Base-by-base conservation (phyloP, 92 coral and sea anemone species). In the Blastomussa wellsi region DNA sequence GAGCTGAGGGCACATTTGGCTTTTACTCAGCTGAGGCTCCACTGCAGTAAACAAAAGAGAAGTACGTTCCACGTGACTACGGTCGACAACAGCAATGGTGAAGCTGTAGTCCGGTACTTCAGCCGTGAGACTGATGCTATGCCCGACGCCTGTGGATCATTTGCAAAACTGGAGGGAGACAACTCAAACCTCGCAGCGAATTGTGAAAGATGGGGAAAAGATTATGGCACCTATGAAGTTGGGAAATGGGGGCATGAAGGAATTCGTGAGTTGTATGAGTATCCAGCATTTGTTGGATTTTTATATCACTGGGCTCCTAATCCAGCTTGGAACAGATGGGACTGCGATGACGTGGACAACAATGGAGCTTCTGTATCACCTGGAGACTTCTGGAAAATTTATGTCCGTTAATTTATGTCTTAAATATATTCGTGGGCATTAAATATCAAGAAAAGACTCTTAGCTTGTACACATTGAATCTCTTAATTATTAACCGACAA, bases 21-120 rank as follows among this genome's bases (percentile, higher is more conserved):
- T 29, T 89, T 89, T 41, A 72, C 62, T 59, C 89, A 89, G 42
- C 29, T 89, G 59, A 79, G 92, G 49, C 84, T 89, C 81, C 86
- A 89, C 81, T 84, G 92, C 84, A 42, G 78, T 15, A 89, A 89
- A 66, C 42, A 68, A 47, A 24, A 39, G 19, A 71, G 78, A 38
- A 68, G 85, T 36, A 89, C 82, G 0, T 74, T 81, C 24, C 85
- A 81, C 35, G 77, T 68, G 48, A 53, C 35, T 33, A 81, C 78
- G 35, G 47, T 7, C 35, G 31, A 66, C 13, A 37, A 81, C 52
- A 47, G 77, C 76, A 31, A 65, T 68, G 77, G 85, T 24, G 68
- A 81, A 68, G 85, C 67, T 51, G 85, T 81, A 24, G 57, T 81
- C 32, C 69, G 36, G 77, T 81, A 47, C 85, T 81, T 69, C 77